phyloP scores from a whole-genome alignment of 2,113 vertebrate genomes.

The Nothobranchius kuhntae region DNA sequence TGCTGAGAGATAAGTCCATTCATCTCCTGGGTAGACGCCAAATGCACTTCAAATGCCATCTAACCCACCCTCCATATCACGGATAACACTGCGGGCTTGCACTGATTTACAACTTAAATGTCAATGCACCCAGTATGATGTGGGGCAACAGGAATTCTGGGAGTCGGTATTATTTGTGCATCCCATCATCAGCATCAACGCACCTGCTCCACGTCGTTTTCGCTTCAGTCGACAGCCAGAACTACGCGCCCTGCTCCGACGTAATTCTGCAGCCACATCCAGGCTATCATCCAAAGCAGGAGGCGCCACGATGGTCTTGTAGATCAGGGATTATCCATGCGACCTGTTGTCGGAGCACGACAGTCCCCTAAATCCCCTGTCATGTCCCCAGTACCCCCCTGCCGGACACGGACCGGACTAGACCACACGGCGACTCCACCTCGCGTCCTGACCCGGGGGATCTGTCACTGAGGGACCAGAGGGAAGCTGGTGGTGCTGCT shows the following conservation, averaged over 20 bases:
- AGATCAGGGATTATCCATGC: conserved; percentile 62
- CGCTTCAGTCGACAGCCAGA: conserved; percentile 48
- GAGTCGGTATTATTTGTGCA: neutral
- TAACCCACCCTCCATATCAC: no score
- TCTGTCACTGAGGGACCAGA: neutral
- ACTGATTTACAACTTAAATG: conserved; percentile 21
- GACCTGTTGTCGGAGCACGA: conserved; percentile 66
- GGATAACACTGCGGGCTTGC: conserved; percentile 7
- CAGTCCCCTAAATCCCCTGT: conserved; percentile 44
- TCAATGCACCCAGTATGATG: conserved; percentile 2
- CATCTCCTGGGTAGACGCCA: no score
- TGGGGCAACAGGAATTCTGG: conserved; percentile 4
- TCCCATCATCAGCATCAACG: conserved; percentile 23
- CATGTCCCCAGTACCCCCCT: conserved; percentile 29
- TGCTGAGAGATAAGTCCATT: no score
- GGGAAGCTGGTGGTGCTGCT: conserved; percentile 21
- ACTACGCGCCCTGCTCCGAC: conserved; percentile 48
- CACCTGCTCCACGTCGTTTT: conserved; percentile 69
- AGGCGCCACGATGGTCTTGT: conserved; percentile 17
- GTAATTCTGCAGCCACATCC: conserved; percentile 59
- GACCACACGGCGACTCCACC: conserved; percentile 49
- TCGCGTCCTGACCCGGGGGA: conserved; percentile 22
- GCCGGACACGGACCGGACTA: neutral
- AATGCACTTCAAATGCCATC: no score
- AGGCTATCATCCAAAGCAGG: conserved; percentile 47